Base-by-base conservation (phyloP, 2,888 invertebrate genomes). In the Osmoderma eremita region DNA sequence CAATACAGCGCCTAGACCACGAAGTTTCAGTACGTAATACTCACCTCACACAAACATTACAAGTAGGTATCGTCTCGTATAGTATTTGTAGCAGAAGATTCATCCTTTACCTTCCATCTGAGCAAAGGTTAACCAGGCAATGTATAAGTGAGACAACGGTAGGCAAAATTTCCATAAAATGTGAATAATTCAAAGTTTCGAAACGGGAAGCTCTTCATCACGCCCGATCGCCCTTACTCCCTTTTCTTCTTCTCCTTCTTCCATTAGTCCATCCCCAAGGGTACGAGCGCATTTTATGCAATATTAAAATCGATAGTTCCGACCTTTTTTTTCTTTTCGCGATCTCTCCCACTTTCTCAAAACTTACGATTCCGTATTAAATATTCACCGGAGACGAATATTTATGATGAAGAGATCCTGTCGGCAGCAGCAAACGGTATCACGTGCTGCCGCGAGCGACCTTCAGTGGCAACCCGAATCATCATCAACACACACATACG, bases 171-270 rank as follows among this genome's bases (percentile, higher is more conserved):
- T 56, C 41, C 56, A 56, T 54, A 39, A 41, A 39, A 20, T 41
- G 56, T 56, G 56, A 56, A 56, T 56, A 56, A 56, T 56, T 56
- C 41, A 56, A 22, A 56, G 42, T 42, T 42, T 56, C 15, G 41
- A 42, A 56, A 56, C 39, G 22, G 41, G 39, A 56, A 42, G 15
- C 42, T 56, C 24, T 17, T 20, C 53, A 38, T 38, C 30, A 30
- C 30, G 30, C 30, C 10, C 10, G 30, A 30, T 30, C 30, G 12
- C 48, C 53, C 38, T 38, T 38, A 10, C 38, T 17, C 10, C 38
- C n/a, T 53, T 53, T 53, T 12, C 8, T 38, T 53, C 18, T 17
- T 12, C 38, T 10, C 17, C 38, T 18, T 12, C 17, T 8, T 53
- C 53, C 38, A 36, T 53, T 53, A 18, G 18, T 48, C 18, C 48